These are phyloP conservation scores for Pseudomyrmex dendroicus DNA, from an alignment of 1,140 invertebrate genomes.

Conservation along the genomic window DNA sequence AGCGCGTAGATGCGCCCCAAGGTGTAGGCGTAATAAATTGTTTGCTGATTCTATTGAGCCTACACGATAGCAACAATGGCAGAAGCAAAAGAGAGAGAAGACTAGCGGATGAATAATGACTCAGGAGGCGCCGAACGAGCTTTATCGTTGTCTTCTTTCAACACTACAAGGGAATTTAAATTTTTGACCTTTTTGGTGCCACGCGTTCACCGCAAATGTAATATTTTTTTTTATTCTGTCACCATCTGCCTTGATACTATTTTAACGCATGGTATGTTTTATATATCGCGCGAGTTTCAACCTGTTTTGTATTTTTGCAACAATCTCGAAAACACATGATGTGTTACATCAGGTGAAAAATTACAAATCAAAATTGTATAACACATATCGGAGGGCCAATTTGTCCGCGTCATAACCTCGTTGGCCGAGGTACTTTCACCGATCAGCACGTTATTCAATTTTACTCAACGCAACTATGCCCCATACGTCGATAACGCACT, in stretches of 20 bases:
- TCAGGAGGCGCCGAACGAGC: conserved; percentile 27
- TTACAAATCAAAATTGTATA: conserved; percentile 15
- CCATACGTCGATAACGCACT: conserved; percentile 43
- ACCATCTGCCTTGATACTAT: neutral
- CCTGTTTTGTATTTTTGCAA: neutral
- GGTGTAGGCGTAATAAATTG: conserved; percentile 75
- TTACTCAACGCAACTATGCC: conserved; percentile 22
- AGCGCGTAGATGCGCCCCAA: conserved; percentile 71
- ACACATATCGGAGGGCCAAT: conserved; percentile 19
- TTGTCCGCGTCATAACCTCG: conserved; percentile 6
- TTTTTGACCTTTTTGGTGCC: neutral
- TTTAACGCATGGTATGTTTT: neutral
- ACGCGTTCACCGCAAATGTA: neutral
- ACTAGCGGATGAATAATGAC: conserved; percentile 42
- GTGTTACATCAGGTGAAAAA: neutral
- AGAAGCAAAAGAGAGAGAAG: conserved; percentile 43
- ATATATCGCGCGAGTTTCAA: conserved; percentile 1
- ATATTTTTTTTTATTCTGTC: neutral
- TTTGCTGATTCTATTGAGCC: conserved; percentile 75
- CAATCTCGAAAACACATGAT: neutral
- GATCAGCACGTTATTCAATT: conserved; percentile 49
- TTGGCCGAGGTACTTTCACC: conserved; percentile 47
- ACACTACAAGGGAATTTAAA: conserved; percentile 34
- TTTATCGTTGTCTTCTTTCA: conserved; percentile 34
- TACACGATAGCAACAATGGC: conserved; percentile 71